Evolutionary conservation across 2,113 vertebrate genomes (phyloP), one percentile per base, ranked within the genome.

Genomic region (Mustela nigripes): DNA sequence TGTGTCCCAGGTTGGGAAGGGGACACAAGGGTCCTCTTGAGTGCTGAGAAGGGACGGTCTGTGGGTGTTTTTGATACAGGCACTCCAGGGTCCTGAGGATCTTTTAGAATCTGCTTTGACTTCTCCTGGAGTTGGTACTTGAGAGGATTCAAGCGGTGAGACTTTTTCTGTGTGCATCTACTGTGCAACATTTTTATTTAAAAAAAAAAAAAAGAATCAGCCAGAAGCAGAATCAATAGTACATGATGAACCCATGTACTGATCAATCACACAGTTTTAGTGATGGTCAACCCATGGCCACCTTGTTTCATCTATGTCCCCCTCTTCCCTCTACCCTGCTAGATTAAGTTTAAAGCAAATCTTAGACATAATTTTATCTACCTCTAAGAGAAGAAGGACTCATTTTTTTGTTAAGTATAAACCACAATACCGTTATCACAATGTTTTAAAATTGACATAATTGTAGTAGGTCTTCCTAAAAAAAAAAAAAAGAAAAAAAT

Each of bases 401-500:
- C 67, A 63, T 85, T 82, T 94, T 50, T 80, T 78, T 63, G 83
- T 84, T 76, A 36, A 89, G 42, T 91, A 56, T 80, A 92, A 48
- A 93, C 31, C 63, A 78, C 42, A 81, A 91, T 89, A 48, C 12
- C 60, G 26, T 81, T 73, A 62, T 73, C 76, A 80, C 48, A 81
- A 48, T 63, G 92, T 93, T 67, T 1, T 63, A 71, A 93, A 96
- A 63, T 60, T 58, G 83, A 53, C 45, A 16, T 73, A 60, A 92
- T 48, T 78, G 33, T 63, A 76, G 36, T 62, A 56, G 79, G 74
- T 97, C 73, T 93, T 86, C 80, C 58, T 81, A 65, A 87, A 87
- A 87, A 96, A 62, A 63, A 36, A 96, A 62, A 63, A 96, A 87
- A 48, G 45, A 53, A 53, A 53, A 87, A 96, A 62, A 94, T 33